Conservation (phyloP, 2,797 vertebrate species). For the Sardinella longiceps region DNA sequence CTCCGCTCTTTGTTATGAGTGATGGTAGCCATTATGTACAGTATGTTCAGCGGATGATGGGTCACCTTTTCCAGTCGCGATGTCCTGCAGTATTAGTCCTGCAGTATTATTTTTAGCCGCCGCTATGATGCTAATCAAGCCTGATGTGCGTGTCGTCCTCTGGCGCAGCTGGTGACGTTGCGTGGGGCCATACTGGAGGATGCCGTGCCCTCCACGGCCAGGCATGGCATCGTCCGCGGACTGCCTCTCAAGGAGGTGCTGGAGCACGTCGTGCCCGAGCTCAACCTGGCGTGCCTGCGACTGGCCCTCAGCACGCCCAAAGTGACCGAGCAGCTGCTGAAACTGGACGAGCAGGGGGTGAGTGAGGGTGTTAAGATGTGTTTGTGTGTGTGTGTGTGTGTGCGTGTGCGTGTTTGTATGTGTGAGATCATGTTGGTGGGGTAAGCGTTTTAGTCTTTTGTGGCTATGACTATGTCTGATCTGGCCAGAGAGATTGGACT, state of each 20-base stretch:
- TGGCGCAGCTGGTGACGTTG: constrained; percentile 83
- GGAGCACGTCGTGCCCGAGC: constrained; percentile 87
- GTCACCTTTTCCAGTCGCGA: neutral
- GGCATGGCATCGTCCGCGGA: constrained; percentile 83
- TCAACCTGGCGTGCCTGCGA: constrained; percentile 84
- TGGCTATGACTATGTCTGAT: neutral
- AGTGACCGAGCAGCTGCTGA: constrained; percentile 92
- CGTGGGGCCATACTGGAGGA: constrained; percentile 90
- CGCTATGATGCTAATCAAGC: neutral
- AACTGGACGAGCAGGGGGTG: constrained; percentile 94
- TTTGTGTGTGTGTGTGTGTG: constrained; percentile 9
- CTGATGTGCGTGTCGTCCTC: neutral
- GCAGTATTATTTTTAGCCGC: neutral
- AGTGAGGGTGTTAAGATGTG: constrained; percentile 58
- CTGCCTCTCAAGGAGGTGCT: constrained; percentile 86
- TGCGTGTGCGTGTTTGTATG: neutral
- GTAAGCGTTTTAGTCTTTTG: constrained; percentile 1
- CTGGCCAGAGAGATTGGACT: neutral
- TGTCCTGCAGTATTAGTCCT: neutral
- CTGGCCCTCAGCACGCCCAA: constrained; percentile 84
- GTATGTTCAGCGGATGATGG: neutral
- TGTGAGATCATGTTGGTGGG: too few relatives aligned
- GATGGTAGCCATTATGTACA: neutral
- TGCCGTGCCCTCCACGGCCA: constrained; percentile 79
- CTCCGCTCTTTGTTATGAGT: neutral